Evolutionary conservation across 2,797 vertebrate genomes (phyloP).

Genomic region (Taenioides sp.): DNA sequence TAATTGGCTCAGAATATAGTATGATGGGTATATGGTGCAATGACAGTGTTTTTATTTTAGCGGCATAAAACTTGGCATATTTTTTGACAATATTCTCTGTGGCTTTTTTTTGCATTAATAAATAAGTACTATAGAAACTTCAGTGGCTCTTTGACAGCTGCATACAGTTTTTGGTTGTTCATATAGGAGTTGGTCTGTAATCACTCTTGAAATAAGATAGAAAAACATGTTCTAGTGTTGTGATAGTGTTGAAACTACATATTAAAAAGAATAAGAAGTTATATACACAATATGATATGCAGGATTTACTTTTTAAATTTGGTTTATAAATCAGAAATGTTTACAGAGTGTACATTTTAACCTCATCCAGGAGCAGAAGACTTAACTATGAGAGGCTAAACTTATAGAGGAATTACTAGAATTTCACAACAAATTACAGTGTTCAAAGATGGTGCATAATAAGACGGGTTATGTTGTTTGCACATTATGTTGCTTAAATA

Average conservation of each 20-base stretch:
- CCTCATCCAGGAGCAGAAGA: no score
- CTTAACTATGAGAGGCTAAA: background rate
- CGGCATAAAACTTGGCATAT: background rate
- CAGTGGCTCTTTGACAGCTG: background rate
- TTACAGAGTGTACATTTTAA: background rate
- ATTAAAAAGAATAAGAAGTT: background rate
- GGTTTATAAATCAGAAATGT: no score
- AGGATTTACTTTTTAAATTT: background rate
- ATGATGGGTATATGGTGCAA: slow-evolving; percentile 24
- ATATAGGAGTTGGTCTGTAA: background rate
- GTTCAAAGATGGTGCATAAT: background rate
- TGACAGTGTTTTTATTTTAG: background rate
- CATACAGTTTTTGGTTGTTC: background rate
- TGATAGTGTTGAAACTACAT: background rate
- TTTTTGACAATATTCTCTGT: background rate
- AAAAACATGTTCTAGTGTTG: background rate
- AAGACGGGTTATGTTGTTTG: background rate
- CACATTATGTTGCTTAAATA: background rate
- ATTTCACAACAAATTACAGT: background rate
- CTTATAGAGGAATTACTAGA: background rate
- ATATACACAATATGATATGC: background rate
- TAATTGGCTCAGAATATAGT: slow-evolving; percentile 16
- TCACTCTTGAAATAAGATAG: background rate
- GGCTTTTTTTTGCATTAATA: background rate
- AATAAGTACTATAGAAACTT: background rate